Evolutionary conservation across 2,797 vertebrate species (phyloP).

Genomic region (Ispidina picta): DNA sequence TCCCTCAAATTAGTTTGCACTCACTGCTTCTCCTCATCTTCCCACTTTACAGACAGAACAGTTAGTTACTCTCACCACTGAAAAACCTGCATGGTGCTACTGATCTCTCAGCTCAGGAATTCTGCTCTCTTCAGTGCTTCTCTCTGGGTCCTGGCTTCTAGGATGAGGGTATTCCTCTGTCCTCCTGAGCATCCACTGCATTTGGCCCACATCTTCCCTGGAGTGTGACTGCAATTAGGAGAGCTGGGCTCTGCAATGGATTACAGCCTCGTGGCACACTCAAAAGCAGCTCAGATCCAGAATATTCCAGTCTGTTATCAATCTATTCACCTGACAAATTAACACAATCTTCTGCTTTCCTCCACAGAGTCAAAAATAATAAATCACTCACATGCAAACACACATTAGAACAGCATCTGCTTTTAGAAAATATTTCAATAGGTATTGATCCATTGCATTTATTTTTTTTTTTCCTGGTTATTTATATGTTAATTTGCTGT

Average conservation of each 20-base stretch:
- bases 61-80: neutral
- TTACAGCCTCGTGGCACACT: neutral
- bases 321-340: neutral
- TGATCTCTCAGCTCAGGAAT: neutral
- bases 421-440: constrained; percentile 25
- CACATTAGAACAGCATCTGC: neutral
- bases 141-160: neutral
- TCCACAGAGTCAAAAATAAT: neutral
- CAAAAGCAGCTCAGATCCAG: neutral
- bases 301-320: neutral
- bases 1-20: neutral
- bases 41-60: neutral
- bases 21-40: neutral
- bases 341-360: neutral
- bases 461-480: constrained; percentile 2
- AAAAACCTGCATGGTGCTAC: neutral
- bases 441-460: neutral
- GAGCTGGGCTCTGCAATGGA: neutral
- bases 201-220: neutral
- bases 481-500: constrained; percentile 37
- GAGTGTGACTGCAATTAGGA: neutral
- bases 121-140: neutral
- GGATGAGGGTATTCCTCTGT: neutral
- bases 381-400: neutral
- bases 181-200: neutral